phyloP scores from a whole-genome alignment of 2,113 vertebrate genomes.

The Jacana jacana region DNA sequence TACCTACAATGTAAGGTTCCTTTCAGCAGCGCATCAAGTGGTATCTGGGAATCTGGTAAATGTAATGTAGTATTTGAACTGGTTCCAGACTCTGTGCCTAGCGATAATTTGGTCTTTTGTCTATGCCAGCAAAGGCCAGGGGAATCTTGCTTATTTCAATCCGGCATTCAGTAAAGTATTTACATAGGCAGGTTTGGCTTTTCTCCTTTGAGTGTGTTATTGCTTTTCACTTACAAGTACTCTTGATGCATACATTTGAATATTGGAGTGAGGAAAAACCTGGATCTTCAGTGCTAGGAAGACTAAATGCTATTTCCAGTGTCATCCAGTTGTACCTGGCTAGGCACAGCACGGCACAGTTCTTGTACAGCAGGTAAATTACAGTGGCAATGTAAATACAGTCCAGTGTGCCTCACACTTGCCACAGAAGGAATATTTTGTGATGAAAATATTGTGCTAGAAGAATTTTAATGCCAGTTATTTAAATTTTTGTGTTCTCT shows the following conservation, averaged over 20 bases:
- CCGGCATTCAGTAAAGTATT: not conserved
- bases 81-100: not conserved
- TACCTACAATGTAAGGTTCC: not conserved
- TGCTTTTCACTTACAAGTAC: not conserved
- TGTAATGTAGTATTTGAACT: not conserved
- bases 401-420: not conserved
- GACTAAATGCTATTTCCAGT: not conserved
- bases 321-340: not conserved
- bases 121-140: not conserved
- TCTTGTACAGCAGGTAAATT: not conserved
- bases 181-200: not conserved
- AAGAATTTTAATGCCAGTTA: not conserved
- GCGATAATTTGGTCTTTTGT: not conserved
- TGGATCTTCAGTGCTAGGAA: not conserved
- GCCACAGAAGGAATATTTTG: not conserved
- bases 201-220: not conserved
- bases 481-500: not conserved
- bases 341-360: not conserved
- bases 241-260: not conserved
- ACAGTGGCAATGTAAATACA: not conserved
- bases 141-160: not conserved
- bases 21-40: not conserved
- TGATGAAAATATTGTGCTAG: not conserved
- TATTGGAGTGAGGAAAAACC: not conserved
- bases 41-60: constrained; percentile 6